These are phyloP conservation scores for Protobothrops flavoviridis DNA, from an alignment of 2,113 vertebrate genomes.

Conservation along the genomic window DNA sequence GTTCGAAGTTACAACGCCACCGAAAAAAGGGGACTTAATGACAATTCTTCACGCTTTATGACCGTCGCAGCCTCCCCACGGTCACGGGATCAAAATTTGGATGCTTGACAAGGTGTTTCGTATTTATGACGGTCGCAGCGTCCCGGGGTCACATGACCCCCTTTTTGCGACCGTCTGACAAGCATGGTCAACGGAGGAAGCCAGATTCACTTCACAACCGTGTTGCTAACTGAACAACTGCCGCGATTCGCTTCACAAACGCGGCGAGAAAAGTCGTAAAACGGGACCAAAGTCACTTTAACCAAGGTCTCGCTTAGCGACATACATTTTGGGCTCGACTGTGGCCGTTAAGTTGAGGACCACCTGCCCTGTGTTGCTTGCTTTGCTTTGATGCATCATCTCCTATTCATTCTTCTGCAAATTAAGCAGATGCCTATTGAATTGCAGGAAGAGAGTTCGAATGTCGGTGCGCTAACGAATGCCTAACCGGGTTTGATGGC, in stretches of 20 bases:
- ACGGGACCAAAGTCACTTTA: neutral
- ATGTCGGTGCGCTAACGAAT: neutral
- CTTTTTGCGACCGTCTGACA: neutral
- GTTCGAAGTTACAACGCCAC: neutral
- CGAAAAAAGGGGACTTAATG: too few species aligned
- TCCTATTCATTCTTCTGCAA: neutral
- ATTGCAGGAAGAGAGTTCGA: neutral
- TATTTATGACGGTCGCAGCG: neutral
- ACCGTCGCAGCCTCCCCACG: neutral
- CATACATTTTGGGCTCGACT: neutral
- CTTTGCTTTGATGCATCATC: neutral
- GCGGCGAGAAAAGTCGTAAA: neutral
- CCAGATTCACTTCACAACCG: neutral
- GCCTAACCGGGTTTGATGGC: neutral
- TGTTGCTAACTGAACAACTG: neutral
- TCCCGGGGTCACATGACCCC: too few species aligned
- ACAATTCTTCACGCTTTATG: neutral
- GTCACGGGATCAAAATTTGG: neutral
- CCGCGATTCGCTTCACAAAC: neutral
- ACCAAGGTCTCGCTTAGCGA: neutral
- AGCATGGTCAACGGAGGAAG: neutral
- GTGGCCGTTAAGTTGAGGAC: neutral
- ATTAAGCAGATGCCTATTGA: neutral
- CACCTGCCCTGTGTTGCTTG: neutral
- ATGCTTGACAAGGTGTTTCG: neutral